Percentiles rank a stretch among this genome's conserved stretches.
phyloP scores from a whole-genome alignment of 2,888 invertebrate genomes.

The Teleogryllus oceanicus region DNA sequence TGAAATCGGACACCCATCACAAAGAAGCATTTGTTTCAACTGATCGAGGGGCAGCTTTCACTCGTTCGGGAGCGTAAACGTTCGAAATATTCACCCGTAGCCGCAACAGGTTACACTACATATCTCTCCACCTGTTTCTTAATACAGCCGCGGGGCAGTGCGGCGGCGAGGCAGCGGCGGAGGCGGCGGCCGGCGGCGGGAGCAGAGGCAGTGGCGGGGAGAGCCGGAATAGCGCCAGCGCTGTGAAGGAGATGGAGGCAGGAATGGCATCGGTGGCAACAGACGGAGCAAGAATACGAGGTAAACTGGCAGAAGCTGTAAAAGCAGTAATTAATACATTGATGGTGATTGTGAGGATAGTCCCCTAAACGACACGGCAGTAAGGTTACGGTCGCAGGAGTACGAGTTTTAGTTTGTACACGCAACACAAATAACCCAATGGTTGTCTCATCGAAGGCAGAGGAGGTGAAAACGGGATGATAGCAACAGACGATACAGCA shows the following conservation, averaged over 20 bases:
- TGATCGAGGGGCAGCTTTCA: constrained; percentile 9
- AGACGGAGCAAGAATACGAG: not conserved
- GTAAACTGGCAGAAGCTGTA: too few species aligned
- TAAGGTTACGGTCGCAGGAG: too few species aligned
- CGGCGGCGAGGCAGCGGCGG: not conserved
- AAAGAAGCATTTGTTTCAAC: not conserved
- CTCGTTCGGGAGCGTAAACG: not conserved
- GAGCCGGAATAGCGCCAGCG: not conserved
- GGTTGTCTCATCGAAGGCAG: too few species aligned
- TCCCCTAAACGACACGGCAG: too few species aligned
- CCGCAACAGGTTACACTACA: constrained; percentile 11
- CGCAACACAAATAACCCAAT: too few species aligned
- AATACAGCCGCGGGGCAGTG: not conserved
- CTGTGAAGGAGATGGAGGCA: not conserved
- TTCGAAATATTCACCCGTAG: not conserved
- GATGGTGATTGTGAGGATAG: too few species aligned
- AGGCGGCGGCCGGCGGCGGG: not conserved
- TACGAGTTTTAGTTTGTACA: too few species aligned
- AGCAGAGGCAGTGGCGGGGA: not conserved
- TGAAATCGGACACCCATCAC: not conserved
- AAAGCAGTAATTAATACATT: too few species aligned
- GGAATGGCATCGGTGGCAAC: not conserved
- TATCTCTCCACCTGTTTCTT: constrained; percentile 9
- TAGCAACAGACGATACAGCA: too few species aligned
- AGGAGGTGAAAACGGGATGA: too few species aligned